Percentiles rank a stretch among this genome's conserved stretches.
phyloP scores from a whole-genome alignment of 92 coral and sea anemone species.

The Palythoa grandiflora region DNA sequence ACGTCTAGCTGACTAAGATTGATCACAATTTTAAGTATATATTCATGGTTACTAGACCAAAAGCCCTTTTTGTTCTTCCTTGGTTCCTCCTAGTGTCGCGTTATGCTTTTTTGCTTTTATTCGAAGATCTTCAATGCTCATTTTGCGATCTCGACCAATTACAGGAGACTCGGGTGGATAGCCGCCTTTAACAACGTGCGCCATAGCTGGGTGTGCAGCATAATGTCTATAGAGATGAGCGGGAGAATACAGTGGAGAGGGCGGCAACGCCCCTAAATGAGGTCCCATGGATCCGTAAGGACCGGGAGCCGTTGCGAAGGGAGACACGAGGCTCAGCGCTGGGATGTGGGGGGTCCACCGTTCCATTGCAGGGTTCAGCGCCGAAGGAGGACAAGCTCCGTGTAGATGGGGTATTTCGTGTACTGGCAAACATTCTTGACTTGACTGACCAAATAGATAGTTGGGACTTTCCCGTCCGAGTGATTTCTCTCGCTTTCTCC shows the following conservation, averaged over 20 bases:
- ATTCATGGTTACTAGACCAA: neutral
- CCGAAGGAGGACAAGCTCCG: conserved; percentile 51
- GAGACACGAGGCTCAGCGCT: conserved; percentile 90
- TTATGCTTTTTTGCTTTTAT: conserved; percentile 83
- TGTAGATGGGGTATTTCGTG: conserved; percentile 73
- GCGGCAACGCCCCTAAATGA: conserved; percentile 57
- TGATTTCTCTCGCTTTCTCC: conserved; percentile 98
- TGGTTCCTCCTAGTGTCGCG: conserved; percentile 15
- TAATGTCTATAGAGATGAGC: conserved; percentile 73
- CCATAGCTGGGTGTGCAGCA: conserved; percentile 74
- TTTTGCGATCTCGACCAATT: conserved; percentile 72
- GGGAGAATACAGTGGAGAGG: conserved; percentile 73
- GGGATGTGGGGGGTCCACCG: conserved; percentile 90
- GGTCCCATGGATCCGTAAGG: conserved; percentile 78
- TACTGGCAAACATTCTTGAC: conserved; percentile 72
- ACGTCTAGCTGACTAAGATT: neutral
- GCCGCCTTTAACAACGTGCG: conserved; percentile 70
- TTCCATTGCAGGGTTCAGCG: conserved; percentile 67
- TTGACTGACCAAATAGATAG: conserved; percentile 72
- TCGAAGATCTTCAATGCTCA: conserved; percentile 87
- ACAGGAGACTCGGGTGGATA: conserved; percentile 58
- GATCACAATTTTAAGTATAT: neutral
- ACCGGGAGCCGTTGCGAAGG: conserved; percentile 83
- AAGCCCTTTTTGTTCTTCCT: conserved; percentile 35
- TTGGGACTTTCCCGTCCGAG: conserved; percentile 97